These are phyloP conservation scores for Ceryle rudis DNA, from an alignment of 2,797 vertebrate genomes.

Conservation along the genomic window DNA sequence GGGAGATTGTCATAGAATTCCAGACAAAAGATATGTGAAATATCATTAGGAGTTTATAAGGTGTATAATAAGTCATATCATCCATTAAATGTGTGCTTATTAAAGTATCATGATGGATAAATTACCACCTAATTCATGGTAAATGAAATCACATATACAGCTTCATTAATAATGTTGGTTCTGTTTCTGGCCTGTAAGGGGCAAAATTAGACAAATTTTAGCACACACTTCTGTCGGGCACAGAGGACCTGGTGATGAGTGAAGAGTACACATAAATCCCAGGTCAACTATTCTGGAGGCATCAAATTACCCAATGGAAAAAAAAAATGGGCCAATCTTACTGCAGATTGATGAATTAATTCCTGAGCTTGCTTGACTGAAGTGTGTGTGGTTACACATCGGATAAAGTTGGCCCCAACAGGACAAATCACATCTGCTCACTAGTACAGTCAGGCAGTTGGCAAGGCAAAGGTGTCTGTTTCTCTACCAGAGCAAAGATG, in stretches of 20 bases:
- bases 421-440: neutral
- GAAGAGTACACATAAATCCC: neutral
- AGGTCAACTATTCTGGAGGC: neutral
- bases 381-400: neutral
- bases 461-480: neutral
- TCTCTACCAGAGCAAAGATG: neutral
- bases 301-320: fast-evolving
- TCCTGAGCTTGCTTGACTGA: neutral
- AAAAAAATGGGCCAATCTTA: neutral
- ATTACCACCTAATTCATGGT: neutral
- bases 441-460: neutral
- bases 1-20: neutral
- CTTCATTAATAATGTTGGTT: neutral
- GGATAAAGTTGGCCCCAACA: neutral
- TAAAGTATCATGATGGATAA: conserved; percentile 19
- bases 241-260: neutral
- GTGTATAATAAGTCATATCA: conserved; percentile 46
- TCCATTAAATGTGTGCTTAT: conserved; percentile 42
- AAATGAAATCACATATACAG: neutral
- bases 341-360: neutral
- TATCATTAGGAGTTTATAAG: conserved; percentile 33
- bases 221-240: neutral
- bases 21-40: conserved; percentile 12
- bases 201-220: neutral
- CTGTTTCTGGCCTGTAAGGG: neutral